phyloP scores from a whole-genome alignment of 2,113 vertebrate genomes.

The Anthoscopus minutus region DNA sequence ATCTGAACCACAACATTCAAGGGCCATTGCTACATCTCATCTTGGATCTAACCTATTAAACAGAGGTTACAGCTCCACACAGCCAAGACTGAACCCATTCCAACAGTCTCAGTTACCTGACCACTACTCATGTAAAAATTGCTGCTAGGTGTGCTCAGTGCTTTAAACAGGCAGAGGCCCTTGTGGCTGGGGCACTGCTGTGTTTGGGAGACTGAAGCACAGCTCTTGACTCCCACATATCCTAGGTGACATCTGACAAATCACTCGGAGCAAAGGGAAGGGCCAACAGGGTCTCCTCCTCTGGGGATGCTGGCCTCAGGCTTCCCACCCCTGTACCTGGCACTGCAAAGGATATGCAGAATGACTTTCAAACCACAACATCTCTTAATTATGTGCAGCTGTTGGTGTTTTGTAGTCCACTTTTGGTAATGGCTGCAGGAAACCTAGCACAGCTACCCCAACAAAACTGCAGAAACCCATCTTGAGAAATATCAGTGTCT shows the following conservation, averaged over 20 bases:
- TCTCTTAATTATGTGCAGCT: background rate
- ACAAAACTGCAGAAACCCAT: background rate
- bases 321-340: background rate
- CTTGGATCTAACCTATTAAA: background rate
- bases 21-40: background rate
- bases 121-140: rapidly evolving
- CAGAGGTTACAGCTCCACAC: background rate
- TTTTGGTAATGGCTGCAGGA: background rate
- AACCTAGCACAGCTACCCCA: background rate
- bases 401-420: background rate
- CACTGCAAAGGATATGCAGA: background rate
- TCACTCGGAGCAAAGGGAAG: background rate
- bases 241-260: background rate
- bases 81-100: background rate
- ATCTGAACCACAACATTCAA: background rate
- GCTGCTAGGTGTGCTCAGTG: background rate
- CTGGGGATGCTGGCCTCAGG: background rate
- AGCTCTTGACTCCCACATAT: background rate
- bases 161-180: background rate
- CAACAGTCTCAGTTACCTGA: background rate
- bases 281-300: background rate
- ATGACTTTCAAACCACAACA: background rate
- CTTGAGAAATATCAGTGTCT: background rate
- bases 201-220: background rate
- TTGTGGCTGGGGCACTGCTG: background rate